Evolutionary conservation across 2,888 invertebrate genomes (phyloP).

Genomic region (Papilio gigon): DNA sequence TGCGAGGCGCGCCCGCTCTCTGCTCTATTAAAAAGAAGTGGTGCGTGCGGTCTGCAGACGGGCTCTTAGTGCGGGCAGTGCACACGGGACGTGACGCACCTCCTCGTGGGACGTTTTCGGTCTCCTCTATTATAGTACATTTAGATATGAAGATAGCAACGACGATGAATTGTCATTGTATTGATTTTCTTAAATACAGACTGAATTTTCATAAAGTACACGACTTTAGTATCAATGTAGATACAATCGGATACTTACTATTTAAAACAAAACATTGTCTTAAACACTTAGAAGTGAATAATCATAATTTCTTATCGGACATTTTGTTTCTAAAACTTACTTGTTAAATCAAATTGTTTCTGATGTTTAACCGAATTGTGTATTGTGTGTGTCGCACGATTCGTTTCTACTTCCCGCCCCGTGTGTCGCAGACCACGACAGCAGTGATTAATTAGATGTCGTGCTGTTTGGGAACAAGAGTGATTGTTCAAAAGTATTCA

Average conservation of each 20-base stretch:
- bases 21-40: constrained; percentile 66
- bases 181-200: no score
- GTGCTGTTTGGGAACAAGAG: background rate
- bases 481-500: background rate
- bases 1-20: constrained; percentile 71
- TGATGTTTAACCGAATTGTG: constrained; percentile 6
- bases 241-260: no score
- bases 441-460: constrained; percentile 23
- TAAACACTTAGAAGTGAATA: no score
- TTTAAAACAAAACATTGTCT: no score
- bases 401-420: constrained; percentile 25
- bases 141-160: background rate
- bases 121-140: background rate
- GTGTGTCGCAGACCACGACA: constrained; percentile 4
- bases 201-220: no score
- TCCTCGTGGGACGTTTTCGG: background rate
- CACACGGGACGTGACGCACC: constrained; percentile 5
- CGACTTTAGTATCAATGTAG: no score
- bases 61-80: background rate
- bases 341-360: background rate
- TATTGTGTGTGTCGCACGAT: constrained; percentile 2
- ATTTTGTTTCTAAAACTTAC: background rate
- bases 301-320: background rate
- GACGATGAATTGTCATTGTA: background rate
- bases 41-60: constrained; percentile 35